Percentiles rank a stretch among this genome's conserved stretches.
These are phyloP conservation scores for Megaceryle torquata DNA, from an alignment of 2,113 vertebrate species.

Conservation along the genomic window DNA sequence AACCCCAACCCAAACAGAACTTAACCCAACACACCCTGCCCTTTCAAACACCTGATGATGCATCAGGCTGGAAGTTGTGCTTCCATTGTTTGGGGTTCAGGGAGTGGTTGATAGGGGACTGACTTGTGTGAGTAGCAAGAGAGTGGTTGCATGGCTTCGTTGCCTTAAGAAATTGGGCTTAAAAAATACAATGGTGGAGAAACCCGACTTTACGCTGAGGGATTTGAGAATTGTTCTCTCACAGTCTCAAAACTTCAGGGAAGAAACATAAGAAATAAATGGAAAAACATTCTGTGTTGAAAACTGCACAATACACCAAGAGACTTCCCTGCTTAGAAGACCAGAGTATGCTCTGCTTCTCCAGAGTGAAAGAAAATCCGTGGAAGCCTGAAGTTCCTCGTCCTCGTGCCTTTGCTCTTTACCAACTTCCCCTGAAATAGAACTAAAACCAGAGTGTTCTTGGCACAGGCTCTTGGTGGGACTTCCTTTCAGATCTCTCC, in stretches of 20 bases:
- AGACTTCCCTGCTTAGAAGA: not conserved
- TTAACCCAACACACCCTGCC: rapidly evolving
- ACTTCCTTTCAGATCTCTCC: not conserved
- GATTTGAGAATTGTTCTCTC: not conserved
- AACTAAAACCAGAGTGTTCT: not conserved
- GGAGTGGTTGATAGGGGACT: not conserved
- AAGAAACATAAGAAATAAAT: not conserved
- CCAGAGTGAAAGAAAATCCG: not conserved
- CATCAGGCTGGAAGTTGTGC: not conserved
- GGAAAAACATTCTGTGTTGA: not conserved
- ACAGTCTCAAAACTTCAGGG: not conserved
- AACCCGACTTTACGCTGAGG: rapidly evolving
- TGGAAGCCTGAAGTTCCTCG: not conserved
- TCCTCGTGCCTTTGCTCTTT: not conserved
- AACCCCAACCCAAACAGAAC: too few species aligned
- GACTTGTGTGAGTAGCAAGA: not conserved
- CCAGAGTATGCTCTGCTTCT: not conserved
- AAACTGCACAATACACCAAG: not conserved
- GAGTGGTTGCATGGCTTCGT: not conserved
- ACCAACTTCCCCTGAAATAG: not conserved
- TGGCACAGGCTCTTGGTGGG: not conserved
- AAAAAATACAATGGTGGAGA: not conserved
- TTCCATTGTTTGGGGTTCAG: not conserved
- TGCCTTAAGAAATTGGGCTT: not conserved
- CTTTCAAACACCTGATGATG: rapidly evolving